Conservation (phyloP, 2,113 vertebrate genomes). For the Hemibagrus wyckioides region DNA sequence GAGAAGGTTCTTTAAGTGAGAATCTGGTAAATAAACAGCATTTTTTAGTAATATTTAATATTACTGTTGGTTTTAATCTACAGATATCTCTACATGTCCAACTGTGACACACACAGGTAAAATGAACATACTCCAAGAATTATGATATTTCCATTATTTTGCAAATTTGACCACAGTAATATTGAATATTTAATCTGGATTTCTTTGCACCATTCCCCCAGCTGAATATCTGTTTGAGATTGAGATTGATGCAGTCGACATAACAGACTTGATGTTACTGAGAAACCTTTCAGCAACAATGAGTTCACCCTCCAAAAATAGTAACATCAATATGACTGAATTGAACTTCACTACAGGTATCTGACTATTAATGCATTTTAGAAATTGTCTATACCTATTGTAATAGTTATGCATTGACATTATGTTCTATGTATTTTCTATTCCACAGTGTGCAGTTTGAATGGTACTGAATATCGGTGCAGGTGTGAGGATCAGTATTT, state of each 20-base stretch:
- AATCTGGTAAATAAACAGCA: neutral
- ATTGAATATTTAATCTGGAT: neutral
- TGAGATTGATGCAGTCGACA: neutral
- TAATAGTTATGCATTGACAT: no score
- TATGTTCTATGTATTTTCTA: no score
- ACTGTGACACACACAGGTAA: no score
- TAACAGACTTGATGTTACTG: neutral
- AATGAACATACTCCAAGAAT: no score
- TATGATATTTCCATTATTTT: neutral
- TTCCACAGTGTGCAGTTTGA: no score
- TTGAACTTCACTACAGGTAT: conserved; percentile 22
- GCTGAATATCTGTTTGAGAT: neutral
- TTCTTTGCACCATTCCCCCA: neutral
- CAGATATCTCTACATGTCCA: no score
- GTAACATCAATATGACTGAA: neutral
- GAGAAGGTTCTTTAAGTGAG: neutral
- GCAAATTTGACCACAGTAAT: no score
- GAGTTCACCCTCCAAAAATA: neutral
- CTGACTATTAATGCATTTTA: no score
- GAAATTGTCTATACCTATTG: no score
- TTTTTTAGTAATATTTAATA: neutral
- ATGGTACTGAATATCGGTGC: no score
- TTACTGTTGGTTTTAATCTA: neutral
- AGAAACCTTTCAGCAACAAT: neutral
- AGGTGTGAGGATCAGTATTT: no score